These are phyloP conservation scores for Eristalis tenax DNA, from an alignment of 2,888 invertebrate genomes.

Conservation along the genomic window DNA sequence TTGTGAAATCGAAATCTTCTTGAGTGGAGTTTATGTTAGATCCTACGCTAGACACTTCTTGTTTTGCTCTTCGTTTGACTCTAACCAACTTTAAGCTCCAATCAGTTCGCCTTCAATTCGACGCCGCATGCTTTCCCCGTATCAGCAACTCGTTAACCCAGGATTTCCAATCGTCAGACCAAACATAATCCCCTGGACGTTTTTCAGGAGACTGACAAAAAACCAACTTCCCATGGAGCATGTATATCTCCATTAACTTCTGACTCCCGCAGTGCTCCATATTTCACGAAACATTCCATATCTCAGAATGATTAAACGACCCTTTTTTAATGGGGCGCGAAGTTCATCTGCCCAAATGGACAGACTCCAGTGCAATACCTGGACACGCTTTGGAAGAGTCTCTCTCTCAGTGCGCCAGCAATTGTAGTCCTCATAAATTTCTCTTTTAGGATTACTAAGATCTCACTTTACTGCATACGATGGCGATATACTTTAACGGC, in stretches of 20 bases:
- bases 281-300: not conserved
- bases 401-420: not conserved
- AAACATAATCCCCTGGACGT: not conserved
- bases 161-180: not conserved
- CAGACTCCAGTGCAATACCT: not conserved
- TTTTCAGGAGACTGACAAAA: not conserved
- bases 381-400: not conserved
- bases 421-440: not conserved
- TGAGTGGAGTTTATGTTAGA: too few species aligned
- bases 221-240: not conserved
- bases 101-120: not conserved
- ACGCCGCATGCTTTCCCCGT: not conserved
- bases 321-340: not conserved
- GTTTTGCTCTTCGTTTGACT: too few species aligned
- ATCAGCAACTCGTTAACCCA: not conserved
- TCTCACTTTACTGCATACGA: conserved; percentile 15
- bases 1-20: too few species aligned
- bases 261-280: not conserved
- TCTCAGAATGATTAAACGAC: conserved; percentile 5
- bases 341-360: not conserved
- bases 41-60: too few species aligned
- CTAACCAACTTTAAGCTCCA: not conserved
- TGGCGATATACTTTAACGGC: conserved; percentile 7
- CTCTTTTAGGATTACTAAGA: conserved; percentile 1
- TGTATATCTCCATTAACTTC: not conserved